A percentile compares a stretch with the other conserved stretches of the same genome.
These are phyloP conservation scores for Peromyscus nudipes DNA, from an alignment of 2,797 vertebrate species.

Conservation along the genomic window DNA sequence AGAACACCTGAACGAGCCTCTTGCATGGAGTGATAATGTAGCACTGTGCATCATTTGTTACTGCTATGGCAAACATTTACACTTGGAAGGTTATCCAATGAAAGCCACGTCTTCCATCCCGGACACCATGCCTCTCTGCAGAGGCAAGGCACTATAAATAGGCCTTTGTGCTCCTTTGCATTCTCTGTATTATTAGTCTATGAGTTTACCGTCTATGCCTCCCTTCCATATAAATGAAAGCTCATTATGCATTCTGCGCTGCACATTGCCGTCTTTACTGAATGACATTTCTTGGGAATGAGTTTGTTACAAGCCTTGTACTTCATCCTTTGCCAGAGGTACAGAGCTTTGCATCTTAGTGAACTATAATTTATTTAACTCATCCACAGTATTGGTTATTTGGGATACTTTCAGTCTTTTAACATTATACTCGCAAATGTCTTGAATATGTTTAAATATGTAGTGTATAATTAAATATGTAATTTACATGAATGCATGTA, in stretches of 20 bases:
- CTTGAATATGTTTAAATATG: slow-evolving; percentile 2
- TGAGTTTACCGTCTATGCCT: neutral
- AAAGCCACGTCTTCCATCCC: neutral
- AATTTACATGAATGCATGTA: neutral
- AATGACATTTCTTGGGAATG: neutral
- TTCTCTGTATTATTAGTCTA: neutral
- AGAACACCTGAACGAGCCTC: neutral
- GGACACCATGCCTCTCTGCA: neutral
- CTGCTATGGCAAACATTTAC: neutral
- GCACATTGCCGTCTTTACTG: neutral
- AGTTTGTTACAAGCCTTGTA: neutral
- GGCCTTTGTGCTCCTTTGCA: neutral
- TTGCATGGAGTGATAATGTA: neutral
- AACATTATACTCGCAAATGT: neutral
- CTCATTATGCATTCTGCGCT: neutral
- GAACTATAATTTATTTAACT: neutral
- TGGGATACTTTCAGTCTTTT: slow-evolving; percentile 6
- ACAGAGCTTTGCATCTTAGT: neutral
- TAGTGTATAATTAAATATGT: neutral
- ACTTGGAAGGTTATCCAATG: neutral
- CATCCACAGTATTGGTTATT: neutral
- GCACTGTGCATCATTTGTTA: neutral
- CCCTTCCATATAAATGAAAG: neutral
- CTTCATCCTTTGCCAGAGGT: neutral
- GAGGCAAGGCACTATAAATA: neutral